Evolutionary conservation across 2,113 vertebrate genomes (phyloP), one percentile per base, ranked within the genome.

Genomic region (Podocnemis expansa): DNA sequence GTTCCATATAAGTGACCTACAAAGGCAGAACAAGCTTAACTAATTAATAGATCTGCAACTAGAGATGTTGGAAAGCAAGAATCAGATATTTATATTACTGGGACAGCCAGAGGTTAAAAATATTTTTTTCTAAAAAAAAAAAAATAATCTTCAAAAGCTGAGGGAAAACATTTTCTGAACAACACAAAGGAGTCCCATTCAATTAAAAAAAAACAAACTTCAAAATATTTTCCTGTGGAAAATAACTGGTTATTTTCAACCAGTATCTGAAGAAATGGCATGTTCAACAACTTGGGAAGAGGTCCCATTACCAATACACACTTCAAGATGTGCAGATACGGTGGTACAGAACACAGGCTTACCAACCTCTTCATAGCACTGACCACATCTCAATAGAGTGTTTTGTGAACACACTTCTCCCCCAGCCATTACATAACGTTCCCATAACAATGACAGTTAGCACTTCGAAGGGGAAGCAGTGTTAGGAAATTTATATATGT

Each of bases 61-160:
- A 89, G 92, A 96, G 91, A 49, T 0, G 0, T 3, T 96, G 94
- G 94, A 96, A 95, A 94, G 93, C 88, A 86, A 75, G 25, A 91
- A 96, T 96, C 51, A 96, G 96, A 95, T 94, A 94, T 97, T 97
- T 95, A 96, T 90, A 83, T 56, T 90, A 92, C n/a, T 54, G 29
- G 12, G 55, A 85, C 8, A 54, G 16, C 12, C 87, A 93, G 56
- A 79, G 56, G 52, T 41, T 67, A 16, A n/a, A 67, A 63, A 34
- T 12, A n/a, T 60, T 13, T 31, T 60, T 60, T 31, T 60, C 34
- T 63, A 16, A n/a, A 17, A 67, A 67, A 67, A 67, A n/a, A 7
- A 63, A 63, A 63, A 34, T n/a, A 34, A 67, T 67, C 31, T 67
- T 67, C 34, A n/a, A n/a, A 67, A 67, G 19, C 34, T n/a, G 58